Conservation (phyloP, 2,888 invertebrate species). For the Hypercompe scribonia region DNA sequence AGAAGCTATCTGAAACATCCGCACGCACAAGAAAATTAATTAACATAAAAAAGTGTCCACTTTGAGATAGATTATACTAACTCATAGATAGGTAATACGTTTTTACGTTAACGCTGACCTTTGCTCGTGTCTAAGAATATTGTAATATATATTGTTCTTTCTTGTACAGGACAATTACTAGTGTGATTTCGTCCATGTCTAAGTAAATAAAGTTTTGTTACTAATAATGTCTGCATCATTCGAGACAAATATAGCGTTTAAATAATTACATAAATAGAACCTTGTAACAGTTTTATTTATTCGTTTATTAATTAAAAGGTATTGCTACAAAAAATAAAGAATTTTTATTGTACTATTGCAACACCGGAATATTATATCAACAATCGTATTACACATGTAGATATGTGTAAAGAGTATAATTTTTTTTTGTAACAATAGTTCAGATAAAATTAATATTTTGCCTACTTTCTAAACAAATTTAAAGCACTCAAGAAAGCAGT, state of each 20-base stretch:
- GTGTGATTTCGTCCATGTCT: too few species aligned
- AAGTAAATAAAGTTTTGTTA: too few species aligned
- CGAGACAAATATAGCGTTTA: too few species aligned
- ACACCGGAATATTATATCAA: not conserved
- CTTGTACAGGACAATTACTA: too few species aligned
- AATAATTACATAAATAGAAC: too few species aligned
- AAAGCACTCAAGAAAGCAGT: not conserved
- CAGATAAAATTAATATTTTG: too few species aligned
- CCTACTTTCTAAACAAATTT: too few species aligned
- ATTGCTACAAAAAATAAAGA: not conserved
- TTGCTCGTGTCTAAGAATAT: too few species aligned
- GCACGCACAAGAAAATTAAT: not conserved
- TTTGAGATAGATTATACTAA: not conserved
- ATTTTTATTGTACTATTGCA: not conserved
- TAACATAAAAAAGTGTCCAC: not conserved
- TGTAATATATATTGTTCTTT: too few species aligned
- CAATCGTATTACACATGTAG: not conserved
- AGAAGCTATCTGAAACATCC: not conserved
- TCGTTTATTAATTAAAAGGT: too few species aligned
- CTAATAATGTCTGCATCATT: too few species aligned
- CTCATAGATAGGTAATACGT: not conserved
- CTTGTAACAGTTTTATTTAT: not conserved
- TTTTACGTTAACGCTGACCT: not conserved
- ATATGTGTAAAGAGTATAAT: not conserved
- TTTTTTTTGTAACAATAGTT: too few species aligned